phyloP scores from a whole-genome alignment of 2,113 vertebrate genomes.

The Peromyscus californicus region DNA sequence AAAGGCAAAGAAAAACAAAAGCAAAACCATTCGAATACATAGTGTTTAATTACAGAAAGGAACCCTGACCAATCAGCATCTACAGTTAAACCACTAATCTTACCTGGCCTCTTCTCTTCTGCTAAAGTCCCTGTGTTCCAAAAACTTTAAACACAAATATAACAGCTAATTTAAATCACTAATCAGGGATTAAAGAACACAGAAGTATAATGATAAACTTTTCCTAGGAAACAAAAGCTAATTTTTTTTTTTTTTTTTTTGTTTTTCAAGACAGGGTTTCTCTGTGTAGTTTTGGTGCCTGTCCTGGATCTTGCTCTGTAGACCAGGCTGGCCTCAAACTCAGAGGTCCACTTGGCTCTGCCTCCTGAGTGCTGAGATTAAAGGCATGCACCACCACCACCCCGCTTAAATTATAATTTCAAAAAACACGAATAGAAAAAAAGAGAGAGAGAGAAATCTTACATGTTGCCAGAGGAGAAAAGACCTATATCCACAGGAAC shows the following conservation, averaged over 20 bases:
- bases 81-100: slow-evolving; percentile 34
- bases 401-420: not conserved
- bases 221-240: slow-evolving; percentile 39
- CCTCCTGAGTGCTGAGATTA: not conserved
- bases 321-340: not conserved
- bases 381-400: not conserved
- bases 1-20: slow-evolving; percentile 49
- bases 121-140: slow-evolving; percentile 5
- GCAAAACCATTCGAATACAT: not conserved
- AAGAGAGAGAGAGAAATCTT: not conserved
- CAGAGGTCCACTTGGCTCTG: no score
- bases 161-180: not conserved
- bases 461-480: not conserved
- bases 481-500: not conserved
- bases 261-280: no score
- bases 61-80: slow-evolving; percentile 25
- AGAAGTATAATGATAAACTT: not conserved
- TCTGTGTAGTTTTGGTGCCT: no score
- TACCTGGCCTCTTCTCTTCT: not conserved
- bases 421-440: not conserved
- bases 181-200: slow-evolving; percentile 37
- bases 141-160: not conserved
- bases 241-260: not conserved
- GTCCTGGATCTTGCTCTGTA: no score
- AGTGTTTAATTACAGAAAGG: slow-evolving; percentile 55